Conservation (phyloP, 1,140 invertebrate species). For the Mycetomoellerius zeteki region DNA sequence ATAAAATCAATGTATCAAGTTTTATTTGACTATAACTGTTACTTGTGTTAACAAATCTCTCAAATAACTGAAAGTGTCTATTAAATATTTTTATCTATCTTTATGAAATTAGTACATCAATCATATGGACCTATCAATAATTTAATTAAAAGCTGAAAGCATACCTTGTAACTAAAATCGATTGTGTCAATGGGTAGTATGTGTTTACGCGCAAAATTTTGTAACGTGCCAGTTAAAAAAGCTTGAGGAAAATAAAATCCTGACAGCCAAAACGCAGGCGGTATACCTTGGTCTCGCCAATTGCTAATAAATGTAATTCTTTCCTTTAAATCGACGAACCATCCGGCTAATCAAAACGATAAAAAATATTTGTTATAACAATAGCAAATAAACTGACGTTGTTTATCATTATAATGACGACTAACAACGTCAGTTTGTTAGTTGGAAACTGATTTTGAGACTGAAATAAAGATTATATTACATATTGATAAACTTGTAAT, state of each 20-base stretch:
- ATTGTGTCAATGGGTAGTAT: conserved; percentile 93
- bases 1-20: neutral
- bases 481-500: conserved; percentile 15
- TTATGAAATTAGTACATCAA: conserved; percentile 3
- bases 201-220: conserved; percentile 93
- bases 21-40: neutral
- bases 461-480: neutral
- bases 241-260: conserved; percentile 96
- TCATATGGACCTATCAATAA: neutral
- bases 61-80: neutral
- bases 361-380: neutral
- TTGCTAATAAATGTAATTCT: conserved; percentile 89
- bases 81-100: conserved; percentile 5
- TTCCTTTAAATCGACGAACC: conserved; percentile 88
- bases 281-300: conserved; percentile 91
- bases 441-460: neutral
- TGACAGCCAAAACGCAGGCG: conserved; percentile 93
- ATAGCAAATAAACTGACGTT: no score
- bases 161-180: conserved; percentile 91
- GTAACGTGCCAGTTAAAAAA: conserved; percentile 93
- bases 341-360: conserved; percentile 86
- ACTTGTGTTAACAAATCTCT: neutral
- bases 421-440: no score
- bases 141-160: conserved; percentile 39
- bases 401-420: no score